Percentiles rank a stretch among this genome's conserved stretches.
These are phyloP conservation scores for Cyphomyrus discorhynchus DNA, from an alignment of 2,113 vertebrate genomes.

Conservation along the genomic window DNA sequence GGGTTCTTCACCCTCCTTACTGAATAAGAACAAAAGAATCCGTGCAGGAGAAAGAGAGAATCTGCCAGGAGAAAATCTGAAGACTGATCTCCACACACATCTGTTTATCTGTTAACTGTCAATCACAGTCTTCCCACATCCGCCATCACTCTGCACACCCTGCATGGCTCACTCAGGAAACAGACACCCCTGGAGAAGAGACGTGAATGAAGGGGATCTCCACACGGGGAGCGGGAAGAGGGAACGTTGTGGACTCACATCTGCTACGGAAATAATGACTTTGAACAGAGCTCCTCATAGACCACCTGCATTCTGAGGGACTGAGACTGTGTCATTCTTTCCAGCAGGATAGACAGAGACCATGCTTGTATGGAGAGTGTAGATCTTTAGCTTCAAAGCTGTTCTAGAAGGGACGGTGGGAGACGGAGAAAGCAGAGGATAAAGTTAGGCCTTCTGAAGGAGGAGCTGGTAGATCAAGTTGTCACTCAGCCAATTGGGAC, in stretches of 20 bases:
- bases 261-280: conserved; percentile 15
- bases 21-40: neutral
- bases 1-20: neutral
- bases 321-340: neutral
- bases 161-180: neutral
- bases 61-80: neutral
- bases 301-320: neutral
- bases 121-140: neutral
- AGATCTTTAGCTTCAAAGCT: conserved; percentile 10
- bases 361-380: neutral
- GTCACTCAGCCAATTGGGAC: neutral
- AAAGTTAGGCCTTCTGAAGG: neutral
- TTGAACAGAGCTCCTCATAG: neutral
- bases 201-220: neutral
- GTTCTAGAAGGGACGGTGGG: neutral
- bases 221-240: neutral
- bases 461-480: neutral
- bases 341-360: conserved; percentile 12
- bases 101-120: neutral
- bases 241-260: no score
- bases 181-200: neutral
- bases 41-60: neutral
- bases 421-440: neutral
- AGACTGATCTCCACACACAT: neutral
- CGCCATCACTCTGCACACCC: neutral